Conservation (phyloP, 2,113 vertebrate genomes). For the Xiphias gladius region DNA sequence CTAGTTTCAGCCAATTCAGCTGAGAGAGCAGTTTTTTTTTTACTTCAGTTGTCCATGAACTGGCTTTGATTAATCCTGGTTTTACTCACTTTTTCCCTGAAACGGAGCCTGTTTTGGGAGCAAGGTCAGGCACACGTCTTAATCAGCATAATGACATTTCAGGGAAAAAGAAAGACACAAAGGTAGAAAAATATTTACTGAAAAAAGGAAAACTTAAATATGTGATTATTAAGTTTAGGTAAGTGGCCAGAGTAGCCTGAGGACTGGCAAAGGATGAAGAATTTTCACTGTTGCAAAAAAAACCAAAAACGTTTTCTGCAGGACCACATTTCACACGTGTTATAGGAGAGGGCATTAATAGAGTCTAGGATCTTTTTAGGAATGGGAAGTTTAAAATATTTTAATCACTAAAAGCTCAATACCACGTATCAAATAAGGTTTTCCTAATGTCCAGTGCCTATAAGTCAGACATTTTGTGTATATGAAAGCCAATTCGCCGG, state of each 20-base stretch:
- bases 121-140: conserved; percentile 2
- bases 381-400: too few species aligned
- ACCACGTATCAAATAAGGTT: too few species aligned
- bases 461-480: too few species aligned
- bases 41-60: conserved; percentile 23
- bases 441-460: too few species aligned
- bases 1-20: conserved; percentile 25
- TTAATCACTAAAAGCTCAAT: too few species aligned
- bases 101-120: background rate
- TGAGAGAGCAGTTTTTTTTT: conserved; percentile 6
- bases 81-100: conserved; percentile 3
- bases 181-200: conserved; percentile 6
- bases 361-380: too few species aligned
- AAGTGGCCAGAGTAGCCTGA: background rate
- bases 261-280: background rate
- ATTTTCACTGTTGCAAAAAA: background rate
- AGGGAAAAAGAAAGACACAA: background rate
- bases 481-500: too few species aligned
- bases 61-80: conserved; percentile 43
- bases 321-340: too few species aligned
- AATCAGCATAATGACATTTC: conserved; percentile 27
- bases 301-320: too few species aligned
- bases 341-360: too few species aligned
- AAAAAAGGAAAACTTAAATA: conserved; percentile 8
- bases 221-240: background rate